Evolutionary conservation across 2,888 invertebrate genomes (phyloP).

Genomic region (Sminthurides aquaticus): DNA sequence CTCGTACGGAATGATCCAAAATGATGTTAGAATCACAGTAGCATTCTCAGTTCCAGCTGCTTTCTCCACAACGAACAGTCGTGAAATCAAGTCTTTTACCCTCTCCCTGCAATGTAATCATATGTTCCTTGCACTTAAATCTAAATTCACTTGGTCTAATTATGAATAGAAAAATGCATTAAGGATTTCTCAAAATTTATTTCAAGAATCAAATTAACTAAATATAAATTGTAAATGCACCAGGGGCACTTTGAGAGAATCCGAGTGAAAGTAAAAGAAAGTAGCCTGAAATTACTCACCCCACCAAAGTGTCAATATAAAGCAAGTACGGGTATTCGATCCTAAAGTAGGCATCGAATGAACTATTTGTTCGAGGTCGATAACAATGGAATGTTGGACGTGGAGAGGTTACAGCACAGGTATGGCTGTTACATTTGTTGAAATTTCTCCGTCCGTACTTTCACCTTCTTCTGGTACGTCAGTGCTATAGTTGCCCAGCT

Average conservation of each 20-base stretch:
- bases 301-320: background rate
- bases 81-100: background rate
- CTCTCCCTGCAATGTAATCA: background rate
- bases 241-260: no score
- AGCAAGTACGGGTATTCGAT: background rate
- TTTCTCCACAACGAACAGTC: slow-evolving; percentile 14
- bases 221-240: background rate
- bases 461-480: no score
- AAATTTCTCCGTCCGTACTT: no score
- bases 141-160: no score
- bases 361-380: background rate
- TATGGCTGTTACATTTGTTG: background rate
- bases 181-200: no score
- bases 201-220: no score
- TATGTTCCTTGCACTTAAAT: no score
- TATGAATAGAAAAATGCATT: no score
- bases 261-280: no score
- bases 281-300: no score
- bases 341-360: slow-evolving; percentile 2
- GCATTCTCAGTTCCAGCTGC: background rate
- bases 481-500: background rate
- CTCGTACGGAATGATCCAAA: slow-evolving; percentile 2
- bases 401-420: background rate
- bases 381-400: slow-evolving; percentile 4
- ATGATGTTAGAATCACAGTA: background rate